phyloP scores from a whole-genome alignment of 2,113 vertebrate genomes.

The Amazona vittata region DNA sequence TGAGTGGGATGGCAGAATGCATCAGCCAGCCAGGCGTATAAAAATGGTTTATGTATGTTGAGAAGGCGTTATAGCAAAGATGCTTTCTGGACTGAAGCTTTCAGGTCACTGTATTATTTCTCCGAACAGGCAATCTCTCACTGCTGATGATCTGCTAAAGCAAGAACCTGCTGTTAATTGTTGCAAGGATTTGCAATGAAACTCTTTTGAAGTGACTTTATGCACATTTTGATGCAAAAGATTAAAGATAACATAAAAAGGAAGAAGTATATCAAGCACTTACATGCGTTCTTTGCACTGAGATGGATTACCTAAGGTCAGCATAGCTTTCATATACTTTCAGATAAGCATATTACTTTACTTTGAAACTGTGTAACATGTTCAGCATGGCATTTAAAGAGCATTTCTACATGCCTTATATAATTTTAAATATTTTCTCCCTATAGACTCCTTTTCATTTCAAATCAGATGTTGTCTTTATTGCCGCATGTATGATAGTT shows the following conservation, averaged over 20 bases:
- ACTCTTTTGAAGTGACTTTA: conserved; percentile 45
- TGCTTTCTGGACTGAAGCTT: not conserved
- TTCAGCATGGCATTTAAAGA: not conserved
- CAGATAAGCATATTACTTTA: not conserved
- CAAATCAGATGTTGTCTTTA: not conserved
- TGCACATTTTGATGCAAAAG: conserved; percentile 8
- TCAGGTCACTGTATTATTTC: not conserved
- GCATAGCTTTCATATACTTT: not conserved
- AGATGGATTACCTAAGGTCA: conserved; percentile 14
- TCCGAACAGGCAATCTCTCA: not conserved
- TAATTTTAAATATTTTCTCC: not conserved
- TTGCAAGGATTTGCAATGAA: conserved; percentile 22
- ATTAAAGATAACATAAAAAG: conserved; percentile 30
- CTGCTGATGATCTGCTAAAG: conserved; percentile 2
- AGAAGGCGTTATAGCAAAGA: not conserved
- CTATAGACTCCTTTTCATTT: not conserved
- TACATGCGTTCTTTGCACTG: not conserved
- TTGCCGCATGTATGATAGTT: not conserved
- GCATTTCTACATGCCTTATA: not conserved
- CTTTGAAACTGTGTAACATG: not conserved
- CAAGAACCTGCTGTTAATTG: not conserved
- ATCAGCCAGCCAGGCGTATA: not conserved
- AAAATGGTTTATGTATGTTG: not conserved
- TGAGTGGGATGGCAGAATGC: not conserved
- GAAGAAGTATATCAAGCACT: conserved; percentile 3